Percentiles rank a stretch among this genome's conserved stretches.
Evolutionary conservation across 2,113 vertebrate species (phyloP).

Genomic region (Meleagris gallopavo): DNA sequence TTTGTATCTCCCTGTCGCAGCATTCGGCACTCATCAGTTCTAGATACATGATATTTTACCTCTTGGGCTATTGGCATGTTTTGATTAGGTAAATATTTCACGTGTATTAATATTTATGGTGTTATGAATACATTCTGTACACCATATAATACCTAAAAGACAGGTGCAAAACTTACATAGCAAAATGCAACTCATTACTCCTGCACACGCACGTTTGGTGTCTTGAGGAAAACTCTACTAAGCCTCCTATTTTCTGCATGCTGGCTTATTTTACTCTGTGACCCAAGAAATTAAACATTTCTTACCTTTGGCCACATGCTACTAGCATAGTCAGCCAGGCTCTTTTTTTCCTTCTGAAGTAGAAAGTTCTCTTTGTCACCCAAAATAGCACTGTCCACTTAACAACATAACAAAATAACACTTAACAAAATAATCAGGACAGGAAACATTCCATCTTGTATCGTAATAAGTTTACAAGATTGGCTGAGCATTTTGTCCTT

Average conservation of each 20-base stretch:
- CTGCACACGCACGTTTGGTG: background rate
- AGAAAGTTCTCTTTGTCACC: background rate
- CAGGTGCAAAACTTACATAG: background rate
- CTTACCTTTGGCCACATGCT: fast-evolving
- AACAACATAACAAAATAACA: background rate
- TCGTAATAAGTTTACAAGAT: background rate
- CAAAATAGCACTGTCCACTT: background rate
- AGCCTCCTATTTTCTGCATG: background rate
- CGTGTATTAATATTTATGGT: background rate
- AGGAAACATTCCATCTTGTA: background rate
- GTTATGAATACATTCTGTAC: background rate
- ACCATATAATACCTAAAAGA: fast-evolving
- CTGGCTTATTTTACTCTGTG: background rate
- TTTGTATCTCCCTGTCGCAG: background rate
- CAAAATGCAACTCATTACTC: background rate
- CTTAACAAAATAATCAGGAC: background rate
- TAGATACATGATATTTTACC: background rate
- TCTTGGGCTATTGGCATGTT: background rate
- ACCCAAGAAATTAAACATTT: background rate
- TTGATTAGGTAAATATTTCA: background rate
- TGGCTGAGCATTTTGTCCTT: background rate
- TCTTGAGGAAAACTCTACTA: background rate
- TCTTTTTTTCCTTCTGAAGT: background rate
- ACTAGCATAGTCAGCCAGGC: background rate
- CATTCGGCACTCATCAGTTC: background rate